Conservation (phyloP, 2,797 vertebrate genomes). For the Gadopsis marmoratus region DNA sequence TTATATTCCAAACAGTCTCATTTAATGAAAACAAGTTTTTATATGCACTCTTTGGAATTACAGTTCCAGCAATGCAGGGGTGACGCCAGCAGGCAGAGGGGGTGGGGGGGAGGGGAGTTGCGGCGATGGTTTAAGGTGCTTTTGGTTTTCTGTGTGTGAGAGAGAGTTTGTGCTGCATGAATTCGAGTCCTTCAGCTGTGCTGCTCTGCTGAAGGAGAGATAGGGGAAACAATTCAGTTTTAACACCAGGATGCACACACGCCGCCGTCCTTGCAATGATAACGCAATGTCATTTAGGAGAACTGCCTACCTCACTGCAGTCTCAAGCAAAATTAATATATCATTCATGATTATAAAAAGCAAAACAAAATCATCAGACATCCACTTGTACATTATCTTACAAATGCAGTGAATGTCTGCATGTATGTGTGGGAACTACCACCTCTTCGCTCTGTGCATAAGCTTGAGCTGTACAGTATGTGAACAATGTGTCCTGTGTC, state of each 20-base stretch:
- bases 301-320: constrained; percentile 49
- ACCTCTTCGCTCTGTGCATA: constrained; percentile 6
- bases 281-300: constrained; percentile 63
- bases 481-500: constrained; percentile 42
- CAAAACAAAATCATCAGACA: constrained; percentile 15
- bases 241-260: constrained; percentile 42
- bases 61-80: constrained; percentile 43
- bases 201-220: constrained; percentile 51
- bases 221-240: constrained; percentile 39
- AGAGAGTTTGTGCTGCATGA: constrained; percentile 25
- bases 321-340: constrained; percentile 39
- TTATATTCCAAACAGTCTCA: constrained; percentile 30
- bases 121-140: constrained; percentile 45
- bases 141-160: not conserved
- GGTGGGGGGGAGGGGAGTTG: constrained; percentile 3
- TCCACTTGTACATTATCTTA: constrained; percentile 39
- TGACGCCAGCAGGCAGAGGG: constrained; percentile 29
- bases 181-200: constrained; percentile 33
- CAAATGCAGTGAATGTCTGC: not conserved
- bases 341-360: constrained; percentile 29
- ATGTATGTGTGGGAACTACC: not conserved
- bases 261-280: constrained; percentile 43
- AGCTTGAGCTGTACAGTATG: constrained; percentile 12
- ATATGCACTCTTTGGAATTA: constrained; percentile 42
- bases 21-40: constrained; percentile 51